A percentile compares a stretch with the other conserved stretches of the same genome.
phyloP scores from a whole-genome alignment of 35 echinoderm and acorn worm genomes.

The Anneissia japonica region DNA sequence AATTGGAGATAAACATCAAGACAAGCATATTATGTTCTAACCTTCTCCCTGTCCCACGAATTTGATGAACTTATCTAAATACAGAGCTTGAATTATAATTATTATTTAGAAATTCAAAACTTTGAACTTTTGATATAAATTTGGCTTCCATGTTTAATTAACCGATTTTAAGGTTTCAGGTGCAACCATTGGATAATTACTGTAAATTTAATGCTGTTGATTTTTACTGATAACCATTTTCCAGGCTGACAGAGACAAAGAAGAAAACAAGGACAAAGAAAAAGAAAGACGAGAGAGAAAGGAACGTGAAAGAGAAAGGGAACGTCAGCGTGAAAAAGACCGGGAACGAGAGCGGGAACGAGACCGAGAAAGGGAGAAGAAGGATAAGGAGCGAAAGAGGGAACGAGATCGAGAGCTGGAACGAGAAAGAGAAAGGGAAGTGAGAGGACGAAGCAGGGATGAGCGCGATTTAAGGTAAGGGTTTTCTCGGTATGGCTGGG shows the following conservation, averaged over 20 bases:
- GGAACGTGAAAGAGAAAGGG: constrained; percentile 51
- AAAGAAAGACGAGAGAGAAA: constrained; percentile 39
- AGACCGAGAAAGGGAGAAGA: constrained; percentile 25
- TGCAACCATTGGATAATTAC: too few relatives aligned
- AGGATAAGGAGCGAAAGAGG: constrained; percentile 21
- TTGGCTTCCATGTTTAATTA: too few relatives aligned
- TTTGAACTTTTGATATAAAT: too few relatives aligned
- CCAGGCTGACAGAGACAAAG: constrained; percentile 7
- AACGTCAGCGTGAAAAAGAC: constrained; percentile 25
- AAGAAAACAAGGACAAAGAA: constrained; percentile 24
- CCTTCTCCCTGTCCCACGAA: too few relatives aligned
- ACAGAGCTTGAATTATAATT: too few relatives aligned
- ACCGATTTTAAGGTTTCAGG: too few relatives aligned
- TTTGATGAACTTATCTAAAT: too few relatives aligned
- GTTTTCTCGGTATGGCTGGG: too few relatives aligned
- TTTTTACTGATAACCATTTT: background rate
- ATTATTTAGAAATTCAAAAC: too few relatives aligned
- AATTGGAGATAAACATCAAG: too few relatives aligned
- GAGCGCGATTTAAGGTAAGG: background rate
- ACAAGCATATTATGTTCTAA: too few relatives aligned
- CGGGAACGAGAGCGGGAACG: constrained; percentile 44
- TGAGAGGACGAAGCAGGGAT: background rate
- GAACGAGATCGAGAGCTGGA: constrained; percentile 29
- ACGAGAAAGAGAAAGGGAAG: constrained; percentile 29
- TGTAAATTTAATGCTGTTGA: background rate